These are phyloP conservation scores for Pterocles burchelli DNA, from an alignment of 2,113 vertebrate species.

Conservation along the genomic window DNA sequence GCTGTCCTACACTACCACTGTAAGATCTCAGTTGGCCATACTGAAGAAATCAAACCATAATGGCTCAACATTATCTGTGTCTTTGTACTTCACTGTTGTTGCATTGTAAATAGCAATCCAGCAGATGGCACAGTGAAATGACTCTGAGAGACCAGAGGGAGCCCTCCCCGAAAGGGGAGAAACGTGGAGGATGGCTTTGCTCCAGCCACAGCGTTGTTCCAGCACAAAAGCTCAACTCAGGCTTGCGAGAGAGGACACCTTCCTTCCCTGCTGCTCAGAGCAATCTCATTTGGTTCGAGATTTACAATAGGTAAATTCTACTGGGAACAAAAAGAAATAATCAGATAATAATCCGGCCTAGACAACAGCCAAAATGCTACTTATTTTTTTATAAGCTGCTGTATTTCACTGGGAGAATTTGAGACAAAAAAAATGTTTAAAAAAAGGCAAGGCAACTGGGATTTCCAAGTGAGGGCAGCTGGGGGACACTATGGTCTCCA, in stretches of 20 bases:
- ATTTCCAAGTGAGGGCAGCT: neutral
- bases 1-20: neutral
- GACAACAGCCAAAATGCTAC: neutral
- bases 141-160: neutral
- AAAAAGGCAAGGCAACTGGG: neutral
- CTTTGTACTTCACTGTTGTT: neutral
- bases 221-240: neutral
- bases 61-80: neutral
- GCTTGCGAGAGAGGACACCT: neutral
- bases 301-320: neutral
- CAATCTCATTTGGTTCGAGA: accelerated
- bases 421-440: neutral
- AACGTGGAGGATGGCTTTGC: neutral
- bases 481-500: neutral
- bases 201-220: neutral
- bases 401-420: neutral
- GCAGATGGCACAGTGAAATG: constrained; percentile 62
- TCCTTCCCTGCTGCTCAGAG: neutral
- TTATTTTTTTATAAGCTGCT: neutral
- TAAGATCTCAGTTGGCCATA: neutral
- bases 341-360: neutral
- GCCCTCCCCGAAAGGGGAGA: neutral
- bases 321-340: neutral
- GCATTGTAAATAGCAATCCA: constrained; percentile 8
- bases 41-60: neutral